Conservation (phyloP, 1,140 invertebrate genomes). For the Micrasema minimum region DNA sequence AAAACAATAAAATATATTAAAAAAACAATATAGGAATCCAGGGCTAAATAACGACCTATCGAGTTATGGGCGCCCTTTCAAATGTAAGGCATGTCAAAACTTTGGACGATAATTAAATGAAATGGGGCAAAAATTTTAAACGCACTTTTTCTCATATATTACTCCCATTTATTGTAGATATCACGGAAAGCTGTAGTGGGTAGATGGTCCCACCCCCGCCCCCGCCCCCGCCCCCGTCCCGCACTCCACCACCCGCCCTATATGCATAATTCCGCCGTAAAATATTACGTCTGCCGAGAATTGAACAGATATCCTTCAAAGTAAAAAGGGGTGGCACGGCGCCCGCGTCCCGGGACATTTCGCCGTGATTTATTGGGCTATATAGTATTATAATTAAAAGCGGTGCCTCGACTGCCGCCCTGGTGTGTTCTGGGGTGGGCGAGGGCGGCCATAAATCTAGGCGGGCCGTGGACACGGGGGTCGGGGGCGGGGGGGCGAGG, state of each 20-base stretch:
- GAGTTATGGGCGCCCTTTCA: conserved; percentile 37
- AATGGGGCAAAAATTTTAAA: conserved; percentile 52
- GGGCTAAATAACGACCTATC: conserved; percentile 25
- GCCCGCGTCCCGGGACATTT: conserved; percentile 54
- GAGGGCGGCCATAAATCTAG: conserved; percentile 52
- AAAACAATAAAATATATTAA: conserved; percentile 38
- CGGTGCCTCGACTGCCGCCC: conserved; percentile 57
- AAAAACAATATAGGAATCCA: conserved; percentile 26
- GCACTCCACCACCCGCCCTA: conserved; percentile 35
- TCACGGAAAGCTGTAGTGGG: conserved; percentile 41
- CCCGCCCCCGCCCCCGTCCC: conserved; percentile 6
- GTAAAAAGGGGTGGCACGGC: conserved; percentile 53
- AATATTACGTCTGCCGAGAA: conserved; percentile 54
- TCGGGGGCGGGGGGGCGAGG: conserved; percentile 11
- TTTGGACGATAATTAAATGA: conserved; percentile 53
- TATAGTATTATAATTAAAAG: conserved; percentile 71
- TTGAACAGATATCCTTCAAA: conserved; percentile 55
- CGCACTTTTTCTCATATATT: conserved; percentile 50
- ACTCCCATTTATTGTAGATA: conserved; percentile 51
- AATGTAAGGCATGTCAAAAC: conserved; percentile 51
- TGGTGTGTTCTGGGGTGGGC: conserved; percentile 52
- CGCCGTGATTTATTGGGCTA: conserved; percentile 67
- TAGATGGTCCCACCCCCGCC: conserved; percentile 7
- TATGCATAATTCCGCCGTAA: conserved; percentile 54
- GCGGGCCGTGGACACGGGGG: conserved; percentile 46